Base-by-base conservation (phyloP, 2,113 vertebrate genomes). In the Nibea coibor region DNA sequence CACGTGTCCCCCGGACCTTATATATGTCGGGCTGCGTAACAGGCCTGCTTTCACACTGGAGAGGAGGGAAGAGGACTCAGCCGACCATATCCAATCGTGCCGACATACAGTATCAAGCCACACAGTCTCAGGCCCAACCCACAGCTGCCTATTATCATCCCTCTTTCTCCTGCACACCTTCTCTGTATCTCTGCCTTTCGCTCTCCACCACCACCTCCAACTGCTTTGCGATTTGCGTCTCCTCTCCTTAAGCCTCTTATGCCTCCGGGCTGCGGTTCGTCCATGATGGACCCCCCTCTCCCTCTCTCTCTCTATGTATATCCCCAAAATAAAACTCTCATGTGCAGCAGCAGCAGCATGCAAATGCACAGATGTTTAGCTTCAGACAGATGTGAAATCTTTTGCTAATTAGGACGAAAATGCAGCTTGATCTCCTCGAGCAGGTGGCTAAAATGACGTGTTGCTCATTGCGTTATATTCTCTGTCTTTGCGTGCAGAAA, bases 221-320 rank as follows among this genome's bases (percentile, higher is more conserved):
- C 69, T 75, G 68, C 83, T 86, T 72, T 81, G 78, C 67, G 53
- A 90, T 89, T 90, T 82, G 72, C 48, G 75, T 83, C 78, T 56
- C 31, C 78, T 80, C 35, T 85, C 75, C 53, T 90, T 89, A 92
- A 93, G 88, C 91, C 82, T 80, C 87, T 91, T 88, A 87, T 20
- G 51, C 78, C 53, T 31, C 35, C 69, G 42, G 80, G 91, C 79
- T 63, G 84, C 28, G 1, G 68, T 39, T 39, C 12, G 69, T 84
- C 70, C 45, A 16, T 64, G 69, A 83, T 73, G 35, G 76, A 78
- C 80, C 57, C 24, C 68, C 51, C 66, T 50, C 35, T 35, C 35
- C 8, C 35, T 35, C 35, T 35, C 35, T 35, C 35, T 39, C 35
- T 39, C 53, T 15, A 15, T 67, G 51, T 19, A 26, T 17, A 47